A percentile compares a stretch with the other conserved stretches of the same genome.
phyloP scores from a whole-genome alignment of 2,888 invertebrate species.

The Amiota minor region DNA sequence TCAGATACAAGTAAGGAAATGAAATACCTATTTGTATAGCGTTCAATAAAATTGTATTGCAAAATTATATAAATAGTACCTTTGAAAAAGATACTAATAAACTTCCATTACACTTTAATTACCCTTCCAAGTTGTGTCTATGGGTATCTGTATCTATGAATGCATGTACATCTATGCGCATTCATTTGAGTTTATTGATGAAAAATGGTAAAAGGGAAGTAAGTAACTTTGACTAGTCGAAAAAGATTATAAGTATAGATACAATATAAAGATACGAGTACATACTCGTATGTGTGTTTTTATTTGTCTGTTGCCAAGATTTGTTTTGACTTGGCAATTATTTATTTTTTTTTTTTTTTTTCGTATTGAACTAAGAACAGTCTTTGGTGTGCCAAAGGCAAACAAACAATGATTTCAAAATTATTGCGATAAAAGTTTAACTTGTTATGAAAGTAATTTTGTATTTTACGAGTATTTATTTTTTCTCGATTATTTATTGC shows the following conservation, averaged over 20 bases:
- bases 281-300: too few species aligned
- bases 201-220: neutral
- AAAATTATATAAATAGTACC: slow-evolving; percentile 22
- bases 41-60: slow-evolving; percentile 10
- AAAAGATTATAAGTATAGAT: neutral
- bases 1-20: too few species aligned
- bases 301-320: neutral
- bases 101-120: slow-evolving; percentile 16
- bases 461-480: neutral
- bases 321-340: neutral
- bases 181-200: neutral
- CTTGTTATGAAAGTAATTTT: neutral
- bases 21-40: neutral
- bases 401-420: neutral
- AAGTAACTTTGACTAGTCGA: slow-evolving; percentile 3
- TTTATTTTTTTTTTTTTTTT: neutral
- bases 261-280: too few species aligned
- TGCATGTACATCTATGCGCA: neutral
- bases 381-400: slow-evolving; percentile 4
- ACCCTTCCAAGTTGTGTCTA: neutral
- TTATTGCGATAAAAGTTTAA: slow-evolving; percentile 10
- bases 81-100: neutral
- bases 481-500: too few species aligned
- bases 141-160: neutral
- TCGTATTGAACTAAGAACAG: neutral